A percentile compares a stretch with the other conserved stretches of the same genome.
Conservation (phyloP, 2,888 invertebrate genomes). For the Hirudinaria manillensis region DNA sequence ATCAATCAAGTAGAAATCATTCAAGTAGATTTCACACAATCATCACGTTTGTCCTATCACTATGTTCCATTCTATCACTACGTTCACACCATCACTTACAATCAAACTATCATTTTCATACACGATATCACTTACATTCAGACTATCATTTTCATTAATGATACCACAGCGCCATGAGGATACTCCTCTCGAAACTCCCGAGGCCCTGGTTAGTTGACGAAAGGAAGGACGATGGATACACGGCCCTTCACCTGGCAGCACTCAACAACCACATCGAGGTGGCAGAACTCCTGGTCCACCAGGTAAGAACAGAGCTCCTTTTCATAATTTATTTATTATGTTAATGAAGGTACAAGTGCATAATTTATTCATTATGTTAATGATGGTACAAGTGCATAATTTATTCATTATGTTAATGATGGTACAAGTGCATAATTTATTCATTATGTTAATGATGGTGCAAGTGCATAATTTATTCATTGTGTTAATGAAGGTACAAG, state of each 20-base stretch:
- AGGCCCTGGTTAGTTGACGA: slow-evolving; percentile 96
- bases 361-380: background rate
- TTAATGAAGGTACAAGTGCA: background rate
- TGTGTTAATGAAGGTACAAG: too few relatives aligned
- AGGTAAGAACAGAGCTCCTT: slow-evolving; percentile 52
- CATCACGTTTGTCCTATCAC: background rate
- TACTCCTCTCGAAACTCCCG: slow-evolving; percentile 82
- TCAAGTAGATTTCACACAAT: too few relatives aligned
- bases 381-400: background rate
- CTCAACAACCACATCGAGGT: slow-evolving; percentile 95
- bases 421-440: too few relatives aligned
- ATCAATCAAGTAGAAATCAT: too few relatives aligned
- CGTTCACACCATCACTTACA: too few relatives aligned
- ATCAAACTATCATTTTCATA: too few relatives aligned
- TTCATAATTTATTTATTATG: background rate
- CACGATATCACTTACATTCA: too few relatives aligned
- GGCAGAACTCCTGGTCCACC: slow-evolving; percentile 67
- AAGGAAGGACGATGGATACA: slow-evolving; percentile 88
- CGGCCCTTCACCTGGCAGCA: slow-evolving; percentile 88
- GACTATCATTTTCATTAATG: too few relatives aligned
- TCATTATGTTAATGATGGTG: too few relatives aligned
- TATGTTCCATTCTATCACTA: too few relatives aligned
- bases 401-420: background rate
- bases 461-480: too few relatives aligned
- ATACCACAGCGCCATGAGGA: slow-evolving; percentile 77